Conservation (phyloP, 2,888 invertebrate genomes). For the Papilio protenor region DNA sequence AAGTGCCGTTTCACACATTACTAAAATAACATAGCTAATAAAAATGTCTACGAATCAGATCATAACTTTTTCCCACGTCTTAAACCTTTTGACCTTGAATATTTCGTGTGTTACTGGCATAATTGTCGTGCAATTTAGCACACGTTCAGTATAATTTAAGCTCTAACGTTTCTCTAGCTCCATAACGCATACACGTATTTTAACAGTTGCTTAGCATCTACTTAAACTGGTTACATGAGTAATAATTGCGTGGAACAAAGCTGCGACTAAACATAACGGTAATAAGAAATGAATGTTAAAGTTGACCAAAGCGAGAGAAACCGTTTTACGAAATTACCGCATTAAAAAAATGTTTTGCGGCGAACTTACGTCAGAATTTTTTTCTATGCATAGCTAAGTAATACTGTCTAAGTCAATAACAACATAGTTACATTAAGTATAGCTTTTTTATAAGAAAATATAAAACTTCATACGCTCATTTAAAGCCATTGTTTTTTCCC, state of each 20-base stretch:
- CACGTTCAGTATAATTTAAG: slow-evolving; percentile 56
- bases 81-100: slow-evolving; percentile 66
- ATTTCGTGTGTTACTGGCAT: slow-evolving; percentile 76
- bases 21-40: slow-evolving; percentile 26
- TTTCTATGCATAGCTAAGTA: not conserved
- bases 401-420: not conserved
- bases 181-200: slow-evolving; percentile 41
- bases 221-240: slow-evolving; percentile 55
- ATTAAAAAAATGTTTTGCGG: not conserved
- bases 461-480: not conserved
- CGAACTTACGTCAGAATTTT: not conserved
- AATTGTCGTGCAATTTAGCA: slow-evolving; percentile 59
- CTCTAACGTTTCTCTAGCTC: slow-evolving; percentile 46
- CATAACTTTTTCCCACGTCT: slow-evolving; percentile 66
- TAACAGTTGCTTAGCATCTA: slow-evolving; percentile 50
- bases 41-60: slow-evolving; percentile 30
- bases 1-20: slow-evolving; percentile 11
- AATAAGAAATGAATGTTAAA: slow-evolving; percentile 32
- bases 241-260: slow-evolving; percentile 71
- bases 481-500: not conserved
- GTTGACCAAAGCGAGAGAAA: slow-evolving; percentile 17
- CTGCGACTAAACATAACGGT: slow-evolving; percentile 75
- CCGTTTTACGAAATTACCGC: slow-evolving; percentile 22
- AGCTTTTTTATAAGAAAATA: not conserved
- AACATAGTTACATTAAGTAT: not conserved